Conservation (phyloP, 2,888 invertebrate species). For the Torymus tubicola region DNA sequence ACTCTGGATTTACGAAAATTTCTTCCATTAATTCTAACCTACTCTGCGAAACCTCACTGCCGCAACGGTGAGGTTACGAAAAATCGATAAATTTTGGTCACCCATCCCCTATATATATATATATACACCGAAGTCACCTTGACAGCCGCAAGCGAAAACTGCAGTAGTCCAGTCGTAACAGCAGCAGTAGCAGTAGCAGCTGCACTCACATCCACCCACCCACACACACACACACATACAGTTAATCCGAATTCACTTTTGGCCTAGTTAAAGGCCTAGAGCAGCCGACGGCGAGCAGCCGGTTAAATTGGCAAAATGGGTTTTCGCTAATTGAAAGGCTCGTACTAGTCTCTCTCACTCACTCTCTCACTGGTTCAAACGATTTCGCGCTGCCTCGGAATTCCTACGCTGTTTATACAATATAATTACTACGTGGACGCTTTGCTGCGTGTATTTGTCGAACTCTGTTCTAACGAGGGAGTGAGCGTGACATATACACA, state of each 20-base stretch:
- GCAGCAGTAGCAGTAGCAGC: too few relatives aligned
- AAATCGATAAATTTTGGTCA: slow-evolving; percentile 8
- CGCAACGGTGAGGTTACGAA: background rate
- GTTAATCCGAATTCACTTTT: slow-evolving; percentile 41
- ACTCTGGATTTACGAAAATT: background rate
- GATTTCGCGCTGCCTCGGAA: background rate
- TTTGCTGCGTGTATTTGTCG: too few relatives aligned
- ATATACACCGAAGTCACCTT: background rate
- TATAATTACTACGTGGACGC: too few relatives aligned
- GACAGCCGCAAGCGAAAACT: slow-evolving; percentile 19
- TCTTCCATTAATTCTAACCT: background rate
- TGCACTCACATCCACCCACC: too few relatives aligned
- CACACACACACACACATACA: background rate
- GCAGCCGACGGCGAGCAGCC: background rate
- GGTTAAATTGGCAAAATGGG: slow-evolving; percentile 23
- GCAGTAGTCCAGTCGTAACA: background rate
- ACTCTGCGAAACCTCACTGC: background rate
- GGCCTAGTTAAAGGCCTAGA: slow-evolving; percentile 46
- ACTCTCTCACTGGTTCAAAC: slow-evolving; percentile 4
- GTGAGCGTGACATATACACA: too few relatives aligned
- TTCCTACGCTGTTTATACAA: too few relatives aligned
- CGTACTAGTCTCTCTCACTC: background rate
- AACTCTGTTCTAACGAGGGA: too few relatives aligned
- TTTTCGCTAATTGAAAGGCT: slow-evolving; percentile 38
- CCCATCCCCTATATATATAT: too few relatives aligned